phyloP scores from a whole-genome alignment of 2,113 vertebrate species.

The Acanthochromis polyacanthus region DNA sequence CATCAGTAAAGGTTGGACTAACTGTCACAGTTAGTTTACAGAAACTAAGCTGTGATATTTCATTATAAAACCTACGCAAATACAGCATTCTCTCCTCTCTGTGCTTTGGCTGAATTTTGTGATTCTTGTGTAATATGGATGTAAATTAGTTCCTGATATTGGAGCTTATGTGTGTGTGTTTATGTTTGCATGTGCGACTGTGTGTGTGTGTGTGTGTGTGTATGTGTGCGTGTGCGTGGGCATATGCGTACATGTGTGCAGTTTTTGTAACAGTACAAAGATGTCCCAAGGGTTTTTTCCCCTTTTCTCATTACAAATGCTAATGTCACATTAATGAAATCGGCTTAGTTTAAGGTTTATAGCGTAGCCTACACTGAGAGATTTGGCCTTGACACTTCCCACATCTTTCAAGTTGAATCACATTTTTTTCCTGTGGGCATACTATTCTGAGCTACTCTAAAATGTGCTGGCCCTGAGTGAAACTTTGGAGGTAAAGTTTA shows the following conservation, averaged over 20 bases:
- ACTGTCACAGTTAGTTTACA: slow-evolving; percentile 56
- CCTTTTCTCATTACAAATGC: slow-evolving; percentile 81
- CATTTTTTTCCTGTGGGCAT: slow-evolving; percentile 58
- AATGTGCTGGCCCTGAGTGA: slow-evolving; percentile 49
- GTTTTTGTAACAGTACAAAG: slow-evolving; percentile 66
- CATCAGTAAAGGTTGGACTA: slow-evolving; percentile 61
- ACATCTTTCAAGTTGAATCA: slow-evolving; percentile 78
- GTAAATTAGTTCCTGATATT: slow-evolving; percentile 59
- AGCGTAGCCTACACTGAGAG: slow-evolving; percentile 75
- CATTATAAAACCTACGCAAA: slow-evolving; percentile 43
- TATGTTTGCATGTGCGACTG: slow-evolving; percentile 7
- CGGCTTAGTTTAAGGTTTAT: slow-evolving; percentile 81
- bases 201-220: slow-evolving; percentile 12
- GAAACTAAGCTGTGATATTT: slow-evolving; percentile 47
- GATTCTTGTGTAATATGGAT: slow-evolving; percentile 61
- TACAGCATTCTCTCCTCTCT: slow-evolving; percentile 17
- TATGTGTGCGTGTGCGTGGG: slow-evolving; percentile 18
- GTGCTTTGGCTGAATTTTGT: slow-evolving; percentile 43
- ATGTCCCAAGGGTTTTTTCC: slow-evolving; percentile 74
- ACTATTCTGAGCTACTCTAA: slow-evolving; percentile 59
- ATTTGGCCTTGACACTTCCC: slow-evolving; percentile 80
- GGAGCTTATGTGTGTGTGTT: slow-evolving; percentile 51
- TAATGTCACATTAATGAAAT: slow-evolving; percentile 85
- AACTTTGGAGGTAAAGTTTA: slow-evolving; percentile 61
- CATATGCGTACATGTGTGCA: slow-evolving; percentile 20